phyloP scores from a whole-genome alignment of 2,797 vertebrate genomes.

The Melanotaenia parkinsoni region DNA sequence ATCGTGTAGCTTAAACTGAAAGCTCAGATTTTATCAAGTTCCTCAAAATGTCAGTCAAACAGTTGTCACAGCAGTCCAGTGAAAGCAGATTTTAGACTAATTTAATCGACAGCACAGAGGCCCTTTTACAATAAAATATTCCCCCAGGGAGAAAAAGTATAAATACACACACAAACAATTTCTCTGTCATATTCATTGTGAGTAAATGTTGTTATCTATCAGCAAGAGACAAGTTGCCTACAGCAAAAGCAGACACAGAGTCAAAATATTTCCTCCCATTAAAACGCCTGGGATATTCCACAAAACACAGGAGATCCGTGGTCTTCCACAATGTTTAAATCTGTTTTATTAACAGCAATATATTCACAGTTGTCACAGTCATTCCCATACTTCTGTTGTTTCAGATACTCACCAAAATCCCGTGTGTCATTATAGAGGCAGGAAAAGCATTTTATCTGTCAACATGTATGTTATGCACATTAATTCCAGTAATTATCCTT shows the following conservation, averaged over 20 bases:
- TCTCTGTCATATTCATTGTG: slow-evolving; percentile 54
- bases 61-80: slow-evolving; percentile 43
- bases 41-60: slow-evolving; percentile 44
- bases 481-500: background rate
- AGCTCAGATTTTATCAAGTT: slow-evolving; percentile 34
- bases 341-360: slow-evolving; percentile 48
- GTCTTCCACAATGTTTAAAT: slow-evolving; percentile 46
- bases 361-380: slow-evolving; percentile 25
- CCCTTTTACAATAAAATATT: slow-evolving; percentile 53
- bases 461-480: background rate
- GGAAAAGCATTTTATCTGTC: background rate
- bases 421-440: background rate
- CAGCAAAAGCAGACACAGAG: slow-evolving; percentile 59
- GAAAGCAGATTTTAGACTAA: slow-evolving; percentile 42
- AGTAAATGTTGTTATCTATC: slow-evolving; percentile 71
- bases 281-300: slow-evolving; percentile 52
- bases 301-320: slow-evolving; percentile 25
- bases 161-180: slow-evolving; percentile 23
- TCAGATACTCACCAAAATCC: background rate
- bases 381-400: background rate
- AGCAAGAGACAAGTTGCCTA: slow-evolving; percentile 50
- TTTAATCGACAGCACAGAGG: slow-evolving; percentile 26
- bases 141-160: slow-evolving; percentile 32
- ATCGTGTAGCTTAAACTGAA: slow-evolving; percentile 8
- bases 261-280: slow-evolving; percentile 52